Base-by-base conservation (phyloP, 1,140 invertebrate genomes). In the Drosophila saltans region DNA sequence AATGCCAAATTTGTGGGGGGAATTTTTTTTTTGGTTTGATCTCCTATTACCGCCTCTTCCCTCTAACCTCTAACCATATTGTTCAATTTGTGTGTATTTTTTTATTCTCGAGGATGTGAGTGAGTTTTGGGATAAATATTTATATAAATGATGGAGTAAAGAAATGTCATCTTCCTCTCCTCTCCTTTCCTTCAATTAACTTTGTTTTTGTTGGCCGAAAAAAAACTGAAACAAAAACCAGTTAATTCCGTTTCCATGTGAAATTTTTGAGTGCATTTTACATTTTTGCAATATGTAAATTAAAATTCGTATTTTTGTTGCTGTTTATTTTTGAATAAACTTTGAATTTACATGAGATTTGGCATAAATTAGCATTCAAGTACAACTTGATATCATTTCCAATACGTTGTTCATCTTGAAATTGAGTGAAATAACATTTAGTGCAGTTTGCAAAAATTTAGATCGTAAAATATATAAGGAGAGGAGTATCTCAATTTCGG, bases 321-420 rank as follows among this genome's bases (percentile, higher is more conserved):
- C 21, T 52, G 43, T 8, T 48, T 30, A 68, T 48, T 40, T 65
- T 58, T 58, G 69, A 86, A 61, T 52, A 69, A 63, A 65, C 69
- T 79, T 78, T 57, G 69, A 71, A 69, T 56, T 57, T 24, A 70
- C 39, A 56, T 58, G 57, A 71, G 65, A 82, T 77, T 83, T 8
- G 83, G 68, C 41, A 30, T 84, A 81, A 89, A 89, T 89, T 75
- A 81, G 71, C 64, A 63, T 69, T 89, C 84, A 89, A 89, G 84
- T 89, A 75, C 84, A 66, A 89, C 81, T 81, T 84, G 78, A 78
- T 78, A 55, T 61, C 30, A 52, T 39, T n/a, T 65, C 58, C 7
- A 10, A n/a, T 36, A 30, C 10, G 26, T 52, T 77, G 59, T 72
- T 62, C 78, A 69, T 76, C 57, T 62, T 59, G 57, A 59, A 78